Conservation (phyloP, 2,113 vertebrate genomes). For the Melanocharis versteri region DNA sequence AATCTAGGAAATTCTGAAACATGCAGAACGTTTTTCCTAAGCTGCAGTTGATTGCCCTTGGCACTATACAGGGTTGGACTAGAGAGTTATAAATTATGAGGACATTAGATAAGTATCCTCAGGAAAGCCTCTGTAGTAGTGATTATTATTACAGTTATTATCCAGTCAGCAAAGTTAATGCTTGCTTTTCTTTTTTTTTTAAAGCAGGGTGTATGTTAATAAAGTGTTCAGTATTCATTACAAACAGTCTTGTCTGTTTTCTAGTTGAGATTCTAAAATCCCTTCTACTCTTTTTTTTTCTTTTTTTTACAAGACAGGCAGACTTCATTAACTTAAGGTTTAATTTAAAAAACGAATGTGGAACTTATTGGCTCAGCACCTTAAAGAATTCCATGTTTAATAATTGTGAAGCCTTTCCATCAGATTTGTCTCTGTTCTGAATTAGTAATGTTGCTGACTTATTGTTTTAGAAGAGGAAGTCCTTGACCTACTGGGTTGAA, state of each 20-base stretch:
- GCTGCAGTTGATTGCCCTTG: slow-evolving; percentile 27
- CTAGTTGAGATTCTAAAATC: slow-evolving; percentile 59
- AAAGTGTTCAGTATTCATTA: slow-evolving; percentile 71
- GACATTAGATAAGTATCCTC: slow-evolving; percentile 42
- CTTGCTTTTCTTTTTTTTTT: slow-evolving; percentile 3
- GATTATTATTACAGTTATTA: slow-evolving; percentile 56
- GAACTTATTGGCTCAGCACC: slow-evolving; percentile 73
- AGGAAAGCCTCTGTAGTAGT: slow-evolving; percentile 34
- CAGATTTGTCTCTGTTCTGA: slow-evolving; percentile 72
- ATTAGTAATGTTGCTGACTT: slow-evolving; percentile 81
- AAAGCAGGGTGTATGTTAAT: slow-evolving; percentile 53
- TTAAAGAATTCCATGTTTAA: slow-evolving; percentile 75
- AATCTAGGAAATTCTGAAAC: neutral
- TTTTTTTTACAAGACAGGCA: slow-evolving; percentile 44
- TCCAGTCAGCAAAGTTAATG: slow-evolving; percentile 64
- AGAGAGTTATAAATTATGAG: slow-evolving; percentile 36
- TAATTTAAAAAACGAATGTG: slow-evolving; percentile 71
- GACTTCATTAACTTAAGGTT: slow-evolving; percentile 79
- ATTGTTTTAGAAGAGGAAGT: slow-evolving; percentile 78
- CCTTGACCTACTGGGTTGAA: slow-evolving; percentile 81
- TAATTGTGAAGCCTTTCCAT: slow-evolving; percentile 76
- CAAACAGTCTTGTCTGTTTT: slow-evolving; percentile 66
- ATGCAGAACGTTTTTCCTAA: neutral
- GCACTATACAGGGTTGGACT: neutral
- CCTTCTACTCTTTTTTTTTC: slow-evolving; percentile 28